Conservation (phyloP, 23 tunicate species). For the Aplidium turbinatum region DNA sequence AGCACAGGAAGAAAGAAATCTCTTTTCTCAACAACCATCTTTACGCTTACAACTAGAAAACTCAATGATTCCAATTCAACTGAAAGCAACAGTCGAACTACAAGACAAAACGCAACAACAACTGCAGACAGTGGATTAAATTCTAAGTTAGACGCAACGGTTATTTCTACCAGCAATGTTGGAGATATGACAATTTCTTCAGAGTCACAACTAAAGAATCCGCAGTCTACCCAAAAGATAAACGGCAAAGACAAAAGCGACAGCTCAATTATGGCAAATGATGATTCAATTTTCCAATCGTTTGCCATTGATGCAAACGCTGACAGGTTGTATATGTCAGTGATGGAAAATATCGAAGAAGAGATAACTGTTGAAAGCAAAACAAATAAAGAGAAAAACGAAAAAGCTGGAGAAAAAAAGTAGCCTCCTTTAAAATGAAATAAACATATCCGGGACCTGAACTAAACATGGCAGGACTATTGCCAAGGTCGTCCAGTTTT, state of each 20-base stretch:
- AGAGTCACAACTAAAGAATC: neutral
- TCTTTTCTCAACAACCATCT: slow-evolving; percentile 2
- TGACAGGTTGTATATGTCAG: slow-evolving; percentile 69
- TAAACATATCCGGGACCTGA: too few relatives aligned
- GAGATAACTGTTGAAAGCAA: too few relatives aligned
- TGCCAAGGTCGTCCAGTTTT: too few relatives aligned
- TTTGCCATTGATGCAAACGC: slow-evolving; percentile 80
- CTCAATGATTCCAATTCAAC: neutral
- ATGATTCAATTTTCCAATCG: slow-evolving; percentile 79
- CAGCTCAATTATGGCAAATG: slow-evolving; percentile 2
- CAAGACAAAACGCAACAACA: neutral
- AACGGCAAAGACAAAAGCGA: neutral
- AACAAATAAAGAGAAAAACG: too few relatives aligned
- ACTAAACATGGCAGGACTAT: too few relatives aligned
- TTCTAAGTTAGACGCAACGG: neutral
- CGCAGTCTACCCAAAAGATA: neutral
- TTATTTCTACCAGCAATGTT: neutral
- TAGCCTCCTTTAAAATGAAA: too few relatives aligned
- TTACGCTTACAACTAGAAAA: slow-evolving; percentile 5
- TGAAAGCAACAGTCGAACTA: neutral
- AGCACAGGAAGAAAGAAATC: slow-evolving; percentile 2
- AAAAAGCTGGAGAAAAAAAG: too few relatives aligned
- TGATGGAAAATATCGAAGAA: slow-evolving; percentile 77
- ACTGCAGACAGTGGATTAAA: neutral
- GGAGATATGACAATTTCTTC: neutral